Evolutionary conservation across 2,113 vertebrate species (phyloP).

Genomic region (Engraulis encrasicolus): DNA sequence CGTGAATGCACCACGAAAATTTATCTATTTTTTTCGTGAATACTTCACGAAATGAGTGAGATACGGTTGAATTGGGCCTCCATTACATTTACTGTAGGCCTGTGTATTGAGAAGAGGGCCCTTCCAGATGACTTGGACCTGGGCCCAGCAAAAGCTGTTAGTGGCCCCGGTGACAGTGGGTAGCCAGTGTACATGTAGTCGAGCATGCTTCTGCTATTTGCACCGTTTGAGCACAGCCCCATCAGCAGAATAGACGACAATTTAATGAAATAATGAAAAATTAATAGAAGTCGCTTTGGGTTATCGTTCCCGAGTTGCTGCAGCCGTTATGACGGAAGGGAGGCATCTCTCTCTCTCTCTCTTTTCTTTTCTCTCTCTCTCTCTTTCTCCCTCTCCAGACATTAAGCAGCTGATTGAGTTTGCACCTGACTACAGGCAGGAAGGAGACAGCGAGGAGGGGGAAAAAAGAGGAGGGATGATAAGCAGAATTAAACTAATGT

Average conservation of each 20-base stretch:
- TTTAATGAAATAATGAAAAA: constrained; percentile 59
- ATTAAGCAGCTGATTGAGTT: constrained; percentile 36
- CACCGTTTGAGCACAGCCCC: constrained; percentile 35
- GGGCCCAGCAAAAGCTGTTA: too few species aligned
- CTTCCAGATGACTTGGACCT: too few species aligned
- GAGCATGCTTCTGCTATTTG: background rate
- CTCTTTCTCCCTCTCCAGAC: constrained; percentile 37
- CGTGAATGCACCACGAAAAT: too few species aligned
- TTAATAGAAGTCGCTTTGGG: constrained; percentile 59
- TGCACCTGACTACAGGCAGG: constrained; percentile 45
- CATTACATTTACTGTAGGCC: too few species aligned
- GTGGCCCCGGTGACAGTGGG: constrained; percentile 25
- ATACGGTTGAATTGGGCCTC: too few species aligned
- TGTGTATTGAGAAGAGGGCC: too few species aligned
- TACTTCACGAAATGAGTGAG: too few species aligned
- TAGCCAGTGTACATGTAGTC: too few species aligned
- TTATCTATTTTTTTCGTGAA: too few species aligned
- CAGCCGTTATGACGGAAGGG: constrained; percentile 35
- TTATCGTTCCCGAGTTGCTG: constrained; percentile 50
- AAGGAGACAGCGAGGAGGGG: background rate
- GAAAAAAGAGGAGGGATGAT: constrained; percentile 37
- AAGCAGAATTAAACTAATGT: constrained; percentile 55
- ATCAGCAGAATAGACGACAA: constrained; percentile 48
- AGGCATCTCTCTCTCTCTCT: constrained; percentile 12
- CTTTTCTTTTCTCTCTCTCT: too few species aligned